Conservation (phyloP, 2,113 vertebrate species). For the Boleophthalmus pectinirostris region DNA sequence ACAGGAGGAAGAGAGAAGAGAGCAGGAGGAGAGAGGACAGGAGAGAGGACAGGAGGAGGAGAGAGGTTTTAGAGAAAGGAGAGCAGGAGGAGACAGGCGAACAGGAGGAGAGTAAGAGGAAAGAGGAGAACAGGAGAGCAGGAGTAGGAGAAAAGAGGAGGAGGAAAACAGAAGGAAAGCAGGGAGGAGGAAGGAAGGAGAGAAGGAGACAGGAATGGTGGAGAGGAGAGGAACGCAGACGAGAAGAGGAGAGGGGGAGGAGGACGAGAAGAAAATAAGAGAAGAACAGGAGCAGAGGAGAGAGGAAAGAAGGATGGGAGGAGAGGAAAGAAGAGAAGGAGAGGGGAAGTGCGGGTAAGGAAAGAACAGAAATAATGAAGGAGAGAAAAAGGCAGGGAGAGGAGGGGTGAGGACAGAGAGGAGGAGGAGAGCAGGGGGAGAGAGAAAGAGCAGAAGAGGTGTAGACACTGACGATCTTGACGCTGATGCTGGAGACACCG, state of each 20-base stretch:
- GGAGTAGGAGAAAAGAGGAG: no score
- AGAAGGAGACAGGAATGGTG: no score
- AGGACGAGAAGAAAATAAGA: background rate
- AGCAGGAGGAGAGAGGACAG: no score
- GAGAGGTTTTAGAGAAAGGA: no score
- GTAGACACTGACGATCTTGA: conserved; percentile 89
- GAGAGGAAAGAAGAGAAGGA: background rate
- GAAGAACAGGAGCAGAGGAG: background rate
- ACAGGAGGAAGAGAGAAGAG: no score
- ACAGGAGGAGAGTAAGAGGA: no score
- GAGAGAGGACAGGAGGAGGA: no score
- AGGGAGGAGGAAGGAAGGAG: no score
- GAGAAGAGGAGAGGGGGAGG: background rate
- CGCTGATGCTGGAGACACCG: conserved; percentile 93
- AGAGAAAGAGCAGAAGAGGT: background rate
- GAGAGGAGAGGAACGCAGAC: background rate
- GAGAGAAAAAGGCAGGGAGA: background rate
- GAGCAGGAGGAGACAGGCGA: no score
- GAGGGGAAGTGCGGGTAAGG: background rate
- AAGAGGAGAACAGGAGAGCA: no score
- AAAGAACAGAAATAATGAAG: background rate
- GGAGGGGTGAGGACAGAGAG: background rate
- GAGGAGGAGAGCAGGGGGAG: no score
- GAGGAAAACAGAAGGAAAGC: no score
- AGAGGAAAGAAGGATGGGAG: background rate